Conservation (phyloP, 2,113 vertebrate species). For the Solenodon paradoxus region DNA sequence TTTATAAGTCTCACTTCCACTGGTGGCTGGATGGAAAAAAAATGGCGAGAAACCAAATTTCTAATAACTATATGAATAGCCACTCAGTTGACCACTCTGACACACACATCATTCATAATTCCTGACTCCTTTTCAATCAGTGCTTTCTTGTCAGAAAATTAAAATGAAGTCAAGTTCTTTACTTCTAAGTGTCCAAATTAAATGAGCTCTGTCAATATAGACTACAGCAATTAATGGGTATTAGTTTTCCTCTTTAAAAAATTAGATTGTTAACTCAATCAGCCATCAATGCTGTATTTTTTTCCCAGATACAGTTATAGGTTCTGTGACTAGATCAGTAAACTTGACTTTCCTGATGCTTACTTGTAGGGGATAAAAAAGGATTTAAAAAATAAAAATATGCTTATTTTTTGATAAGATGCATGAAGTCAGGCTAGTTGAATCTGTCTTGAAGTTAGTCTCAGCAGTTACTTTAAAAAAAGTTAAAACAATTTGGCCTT, state of each 20-base stretch:
- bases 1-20: slow-evolving; percentile 59
- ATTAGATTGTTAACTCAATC: slow-evolving; percentile 11
- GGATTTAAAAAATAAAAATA: neutral
- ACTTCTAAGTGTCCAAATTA: slow-evolving; percentile 5
- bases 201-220: slow-evolving; percentile 12
- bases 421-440: neutral
- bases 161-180: neutral
- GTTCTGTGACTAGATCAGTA: neutral
- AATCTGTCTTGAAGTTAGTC: neutral
- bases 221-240: neutral
- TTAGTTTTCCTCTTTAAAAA: neutral
- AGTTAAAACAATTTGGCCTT: neutral
- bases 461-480: neutral
- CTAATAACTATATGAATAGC: slow-evolving; percentile 67
- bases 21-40: slow-evolving; percentile 59
- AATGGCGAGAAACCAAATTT: slow-evolving; percentile 65
- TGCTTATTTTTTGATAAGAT: neutral
- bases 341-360: neutral
- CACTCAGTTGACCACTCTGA: slow-evolving; percentile 28
- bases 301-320: neutral
- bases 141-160: neutral
- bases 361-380: neutral
- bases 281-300: neutral
- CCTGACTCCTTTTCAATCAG: neutral
- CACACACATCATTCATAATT: slow-evolving; percentile 53